These are phyloP conservation scores for Ips nitidus DNA, from an alignment of 1,140 invertebrate species.

Conservation along the genomic window DNA sequence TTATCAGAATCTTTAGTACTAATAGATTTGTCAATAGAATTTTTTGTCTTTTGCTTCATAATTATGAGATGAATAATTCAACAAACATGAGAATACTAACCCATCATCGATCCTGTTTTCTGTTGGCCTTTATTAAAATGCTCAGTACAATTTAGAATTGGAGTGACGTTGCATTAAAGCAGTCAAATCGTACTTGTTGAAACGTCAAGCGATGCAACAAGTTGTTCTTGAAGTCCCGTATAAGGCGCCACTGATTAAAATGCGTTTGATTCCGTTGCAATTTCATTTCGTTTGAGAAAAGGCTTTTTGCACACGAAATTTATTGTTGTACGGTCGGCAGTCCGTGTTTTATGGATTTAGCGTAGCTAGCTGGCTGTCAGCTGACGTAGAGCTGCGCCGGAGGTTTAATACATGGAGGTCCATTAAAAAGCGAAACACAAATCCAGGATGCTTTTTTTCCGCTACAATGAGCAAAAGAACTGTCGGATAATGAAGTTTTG, in stretches of 20 bases:
- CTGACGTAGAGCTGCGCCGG: not conserved
- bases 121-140: constrained; percentile 8
- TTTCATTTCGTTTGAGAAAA: not conserved
- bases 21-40: too few species aligned
- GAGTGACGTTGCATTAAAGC: constrained; percentile 20
- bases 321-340: not conserved
- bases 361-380: not conserved
- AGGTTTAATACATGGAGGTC: constrained; percentile 3
- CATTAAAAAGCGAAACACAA: constrained; percentile 2
- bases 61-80: too few species aligned
- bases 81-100: too few species aligned
- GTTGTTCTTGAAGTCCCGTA: constrained; percentile 1
- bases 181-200: constrained; percentile 18
- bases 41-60: too few species aligned
- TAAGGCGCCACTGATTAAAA: constrained; percentile 13
- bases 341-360: not conserved
- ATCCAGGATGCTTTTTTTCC: not conserved
- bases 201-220: not conserved
- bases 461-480: not conserved
- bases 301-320: not conserved
- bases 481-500: not conserved
- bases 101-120: too few species aligned
- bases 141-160: constrained; percentile 14
- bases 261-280: not conserved
- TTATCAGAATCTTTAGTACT: too few species aligned